Evolutionary conservation across 2,113 vertebrate genomes (phyloP), one percentile per base, ranked within the genome.

Genomic region (Galemys pyrenaicus): DNA sequence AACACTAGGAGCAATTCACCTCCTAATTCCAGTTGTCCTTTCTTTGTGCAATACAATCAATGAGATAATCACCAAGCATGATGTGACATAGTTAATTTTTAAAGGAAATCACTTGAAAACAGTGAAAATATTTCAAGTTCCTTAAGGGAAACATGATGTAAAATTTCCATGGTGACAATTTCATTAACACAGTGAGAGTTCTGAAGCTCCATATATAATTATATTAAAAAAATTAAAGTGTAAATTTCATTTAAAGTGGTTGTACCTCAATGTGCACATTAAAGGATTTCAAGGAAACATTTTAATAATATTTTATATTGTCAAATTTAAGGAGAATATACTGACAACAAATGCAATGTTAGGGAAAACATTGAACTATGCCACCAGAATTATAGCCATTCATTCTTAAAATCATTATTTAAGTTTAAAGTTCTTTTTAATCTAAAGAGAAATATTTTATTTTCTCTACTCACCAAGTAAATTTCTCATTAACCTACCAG

Each of bases 361-460:
- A 91, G 35, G 65, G 22, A 96, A 84, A 86, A 91, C 62, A 95
- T 30, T 54, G 35, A 82, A 51, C 16, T n/a, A 26, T 80, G 16
- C 17, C 37, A 70, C 30, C 15, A 74, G 85, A 88, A 90, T 78
- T 71, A 89, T 9, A 95, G 28, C 15, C 2, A 0, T 86, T 83
- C 30, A 49, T 83, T 92, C 90, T 93, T 91, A 56, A 93, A 92
- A 95, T 46, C 24, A 82, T 79, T 89, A 70, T 5, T 94, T 94
- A 93, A 64, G 68, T 37, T 26, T 91, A 68, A 89, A 28, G 22
- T 60, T 68, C 24, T 44, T 88, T 94, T 74, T 77, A 90, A 74
- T 95, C 79, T 30, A 11, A 70, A 79, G 49, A 74, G 10, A 95
- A 95, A 87, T 58, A 60, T 65, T 87, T 92, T 39, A 78, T 87